phyloP scores from a whole-genome alignment of 2,888 invertebrate species.

The Hydroisotoma schaefferi region DNA sequence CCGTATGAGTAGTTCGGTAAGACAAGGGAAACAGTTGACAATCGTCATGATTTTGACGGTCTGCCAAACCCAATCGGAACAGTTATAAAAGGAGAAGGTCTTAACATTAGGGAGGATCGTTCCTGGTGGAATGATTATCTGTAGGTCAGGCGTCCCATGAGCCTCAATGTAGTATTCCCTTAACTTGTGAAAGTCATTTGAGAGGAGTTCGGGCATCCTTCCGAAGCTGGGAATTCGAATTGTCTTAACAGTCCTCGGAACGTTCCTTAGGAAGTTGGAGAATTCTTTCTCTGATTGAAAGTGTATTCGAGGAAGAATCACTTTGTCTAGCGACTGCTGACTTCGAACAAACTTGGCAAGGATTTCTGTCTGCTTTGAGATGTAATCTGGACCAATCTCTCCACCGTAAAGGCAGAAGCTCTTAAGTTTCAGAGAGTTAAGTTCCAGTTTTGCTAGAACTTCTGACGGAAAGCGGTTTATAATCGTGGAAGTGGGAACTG shows the following conservation, averaged over 20 bases:
- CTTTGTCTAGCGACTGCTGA: slow-evolving; percentile 8
- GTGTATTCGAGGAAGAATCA: slow-evolving; percentile 10
- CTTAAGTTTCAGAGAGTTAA: slow-evolving; percentile 1
- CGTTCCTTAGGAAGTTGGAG: not conserved
- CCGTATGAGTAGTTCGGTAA: slow-evolving; percentile 10
- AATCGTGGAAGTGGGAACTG: not conserved
- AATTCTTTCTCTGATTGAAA: slow-evolving; percentile 1
- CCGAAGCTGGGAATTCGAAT: slow-evolving; percentile 14
- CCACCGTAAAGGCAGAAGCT: slow-evolving; percentile 19
- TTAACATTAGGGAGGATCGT: slow-evolving; percentile 13
- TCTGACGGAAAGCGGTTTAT: slow-evolving; percentile 7
- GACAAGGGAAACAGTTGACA: slow-evolving; percentile 15
- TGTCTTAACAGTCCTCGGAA: slow-evolving; percentile 5
- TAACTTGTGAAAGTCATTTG: slow-evolving; percentile 4
- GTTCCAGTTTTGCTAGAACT: slow-evolving; percentile 1
- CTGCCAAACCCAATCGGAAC: slow-evolving; percentile 15
- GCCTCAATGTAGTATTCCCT: slow-evolving; percentile 14
- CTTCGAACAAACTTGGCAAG: not conserved
- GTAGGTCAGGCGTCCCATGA: slow-evolving; percentile 10
- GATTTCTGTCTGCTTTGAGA: slow-evolving; percentile 3
- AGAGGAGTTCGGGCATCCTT: slow-evolving; percentile 11
- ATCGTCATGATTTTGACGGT: slow-evolving; percentile 11
- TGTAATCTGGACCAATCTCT: not conserved
- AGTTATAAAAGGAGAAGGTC: slow-evolving; percentile 16
- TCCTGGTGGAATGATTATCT: slow-evolving; percentile 7